These are phyloP conservation scores for Vombatus ursinus DNA, from an alignment of 2,113 vertebrate species.

Conservation along the genomic window DNA sequence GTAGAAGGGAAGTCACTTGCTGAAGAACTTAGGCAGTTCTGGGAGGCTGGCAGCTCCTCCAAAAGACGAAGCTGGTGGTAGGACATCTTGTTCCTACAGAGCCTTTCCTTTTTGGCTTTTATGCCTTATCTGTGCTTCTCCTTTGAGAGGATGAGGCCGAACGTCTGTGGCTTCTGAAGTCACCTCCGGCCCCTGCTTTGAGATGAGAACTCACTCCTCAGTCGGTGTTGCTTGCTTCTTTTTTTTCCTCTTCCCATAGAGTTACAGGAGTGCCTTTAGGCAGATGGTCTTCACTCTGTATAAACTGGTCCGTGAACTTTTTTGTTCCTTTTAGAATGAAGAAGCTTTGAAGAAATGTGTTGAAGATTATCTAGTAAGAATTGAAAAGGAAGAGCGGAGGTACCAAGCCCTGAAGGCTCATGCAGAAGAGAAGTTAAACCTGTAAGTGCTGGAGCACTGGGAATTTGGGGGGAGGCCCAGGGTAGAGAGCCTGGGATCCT, in stretches of 20 bases:
- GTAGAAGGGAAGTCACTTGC: not conserved
- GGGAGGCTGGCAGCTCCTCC: too few species aligned
- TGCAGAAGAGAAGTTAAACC: conserved; percentile 88
- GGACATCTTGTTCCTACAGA: not conserved
- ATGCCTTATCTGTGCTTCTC: not conserved
- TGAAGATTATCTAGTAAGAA: conserved; percentile 85
- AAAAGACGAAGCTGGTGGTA: not conserved
- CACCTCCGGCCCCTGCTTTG: not conserved
- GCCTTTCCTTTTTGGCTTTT: not conserved
- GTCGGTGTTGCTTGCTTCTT: not conserved
- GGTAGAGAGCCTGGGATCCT: not conserved
- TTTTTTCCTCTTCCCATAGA: not conserved
- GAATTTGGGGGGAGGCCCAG: too few species aligned
- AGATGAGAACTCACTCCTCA: not conserved
- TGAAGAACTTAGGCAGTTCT: not conserved
- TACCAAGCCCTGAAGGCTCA: conserved; percentile 88
- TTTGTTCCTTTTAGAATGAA: conserved; percentile 83
- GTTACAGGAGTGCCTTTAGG: not conserved
- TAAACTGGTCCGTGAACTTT: not conserved
- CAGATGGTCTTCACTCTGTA: not conserved
- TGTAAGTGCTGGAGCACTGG: conserved; percentile 79
- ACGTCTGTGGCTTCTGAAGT: not conserved
- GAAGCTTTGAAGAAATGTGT: conserved; percentile 87
- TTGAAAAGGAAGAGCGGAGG: conserved; percentile 89
- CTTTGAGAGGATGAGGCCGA: not conserved